phyloP scores from a whole-genome alignment of 2,113 vertebrate genomes.

The Corythornis cristatus region DNA sequence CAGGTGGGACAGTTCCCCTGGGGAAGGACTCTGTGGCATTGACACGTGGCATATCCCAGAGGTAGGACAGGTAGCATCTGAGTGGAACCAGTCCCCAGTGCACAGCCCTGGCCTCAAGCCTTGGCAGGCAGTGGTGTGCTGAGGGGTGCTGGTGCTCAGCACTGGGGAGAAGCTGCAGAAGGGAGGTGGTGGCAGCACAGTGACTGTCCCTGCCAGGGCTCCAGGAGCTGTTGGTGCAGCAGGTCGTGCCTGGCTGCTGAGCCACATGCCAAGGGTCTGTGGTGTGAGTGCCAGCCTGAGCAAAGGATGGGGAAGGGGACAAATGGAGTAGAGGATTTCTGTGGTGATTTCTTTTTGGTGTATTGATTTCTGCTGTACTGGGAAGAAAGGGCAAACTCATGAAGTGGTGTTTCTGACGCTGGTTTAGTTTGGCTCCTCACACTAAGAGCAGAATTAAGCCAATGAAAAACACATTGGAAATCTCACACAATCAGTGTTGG shows the following conservation, averaged over 20 bases:
- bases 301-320: background rate
- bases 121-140: accelerated
- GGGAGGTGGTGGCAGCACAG: background rate
- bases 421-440: slow-evolving; percentile 22
- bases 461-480: slow-evolving; percentile 56
- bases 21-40: background rate
- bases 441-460: slow-evolving; percentile 49
- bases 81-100: accelerated
- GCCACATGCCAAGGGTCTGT: no score
- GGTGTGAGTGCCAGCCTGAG: background rate
- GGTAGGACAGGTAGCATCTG: background rate
- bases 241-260: no score
- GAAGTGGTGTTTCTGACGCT: slow-evolving; percentile 32
- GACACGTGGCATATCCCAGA: background rate
- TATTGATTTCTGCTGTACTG: slow-evolving; percentile 24
- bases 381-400: slow-evolving; percentile 13
- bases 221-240: no score
- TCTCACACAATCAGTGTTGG: slow-evolving; percentile 13
- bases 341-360: slow-evolving; percentile 7
- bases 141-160: accelerated
- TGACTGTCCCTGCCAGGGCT: no score
- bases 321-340: background rate
- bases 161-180: accelerated
- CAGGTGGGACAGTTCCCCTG: accelerated
- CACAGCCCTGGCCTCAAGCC: background rate